A percentile compares a stretch with the other conserved stretches of the same genome.
These are phyloP conservation scores for Formica exsecta DNA, from an alignment of 1,140 invertebrate genomes.

Conservation along the genomic window DNA sequence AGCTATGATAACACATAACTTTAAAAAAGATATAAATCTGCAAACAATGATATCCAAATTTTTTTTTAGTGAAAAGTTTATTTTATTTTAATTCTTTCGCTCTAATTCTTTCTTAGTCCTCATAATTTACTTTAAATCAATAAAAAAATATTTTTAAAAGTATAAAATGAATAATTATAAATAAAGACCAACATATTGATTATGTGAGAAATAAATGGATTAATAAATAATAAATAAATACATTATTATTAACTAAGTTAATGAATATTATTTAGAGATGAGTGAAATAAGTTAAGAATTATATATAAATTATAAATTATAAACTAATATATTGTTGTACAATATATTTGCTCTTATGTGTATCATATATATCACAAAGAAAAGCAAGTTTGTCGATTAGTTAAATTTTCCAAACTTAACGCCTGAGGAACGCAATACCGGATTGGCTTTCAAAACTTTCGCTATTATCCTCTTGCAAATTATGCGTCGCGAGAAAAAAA, in stretches of 20 bases:
- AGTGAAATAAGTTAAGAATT: conserved; percentile 17
- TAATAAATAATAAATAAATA: conserved; percentile 20
- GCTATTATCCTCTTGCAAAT: conserved; percentile 23
- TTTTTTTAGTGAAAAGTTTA: conserved; percentile 17
- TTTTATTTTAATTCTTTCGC: conserved; percentile 18
- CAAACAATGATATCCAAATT: conserved; percentile 7
- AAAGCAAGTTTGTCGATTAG: background rate
- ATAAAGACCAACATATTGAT: background rate
- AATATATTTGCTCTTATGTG: too few species aligned
- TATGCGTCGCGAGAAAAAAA: conserved; percentile 33
- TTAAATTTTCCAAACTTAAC: background rate
- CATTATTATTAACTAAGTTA: conserved; percentile 14
- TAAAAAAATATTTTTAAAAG: background rate
- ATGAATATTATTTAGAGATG: background rate
- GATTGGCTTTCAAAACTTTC: background rate
- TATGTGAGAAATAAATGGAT: background rate
- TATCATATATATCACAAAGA: too few species aligned
- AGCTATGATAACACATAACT: background rate
- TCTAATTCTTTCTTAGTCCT: background rate
- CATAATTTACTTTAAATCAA: background rate
- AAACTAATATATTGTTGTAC: too few species aligned
- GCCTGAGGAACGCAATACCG: background rate
- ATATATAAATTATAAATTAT: background rate
- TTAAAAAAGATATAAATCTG: conserved; percentile 24
- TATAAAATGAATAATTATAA: background rate